phyloP scores from a whole-genome alignment of 1,140 invertebrate species.

The Pogonognathellus flavescens region DNA sequence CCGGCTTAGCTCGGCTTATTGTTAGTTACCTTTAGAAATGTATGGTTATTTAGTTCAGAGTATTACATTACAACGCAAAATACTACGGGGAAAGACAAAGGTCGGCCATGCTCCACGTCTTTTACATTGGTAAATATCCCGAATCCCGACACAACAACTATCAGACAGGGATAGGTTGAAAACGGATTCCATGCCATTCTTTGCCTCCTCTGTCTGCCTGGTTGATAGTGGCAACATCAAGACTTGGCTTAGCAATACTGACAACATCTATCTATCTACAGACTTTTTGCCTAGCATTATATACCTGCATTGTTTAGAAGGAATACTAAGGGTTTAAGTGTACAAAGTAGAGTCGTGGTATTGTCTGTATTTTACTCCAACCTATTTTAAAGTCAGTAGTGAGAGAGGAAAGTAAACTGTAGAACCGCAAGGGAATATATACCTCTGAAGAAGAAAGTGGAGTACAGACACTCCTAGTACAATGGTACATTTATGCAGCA shows the following conservation, averaged over 20 bases:
- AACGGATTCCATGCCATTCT: no score
- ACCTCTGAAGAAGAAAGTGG: neutral
- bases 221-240: no score
- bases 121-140: no score
- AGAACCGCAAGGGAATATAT: slow-evolving; percentile 14
- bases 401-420: slow-evolving; percentile 26
- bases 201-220: no score
- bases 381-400: slow-evolving; percentile 15
- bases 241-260: no score
- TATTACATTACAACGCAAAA: neutral
- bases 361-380: neutral
- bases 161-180: neutral
- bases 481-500: no score
- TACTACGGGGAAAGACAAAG: neutral
- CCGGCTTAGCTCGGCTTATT: no score
- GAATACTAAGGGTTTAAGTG: no score
- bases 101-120: neutral
- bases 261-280: no score
- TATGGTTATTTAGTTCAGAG: neutral
- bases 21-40: neutral
- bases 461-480: neutral
- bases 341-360: no score
- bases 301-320: no score
- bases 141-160: neutral
- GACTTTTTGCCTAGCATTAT: no score